Base-by-base conservation (phyloP, 2,797 vertebrate genomes). In the Zenarchopterus dispar region DNA sequence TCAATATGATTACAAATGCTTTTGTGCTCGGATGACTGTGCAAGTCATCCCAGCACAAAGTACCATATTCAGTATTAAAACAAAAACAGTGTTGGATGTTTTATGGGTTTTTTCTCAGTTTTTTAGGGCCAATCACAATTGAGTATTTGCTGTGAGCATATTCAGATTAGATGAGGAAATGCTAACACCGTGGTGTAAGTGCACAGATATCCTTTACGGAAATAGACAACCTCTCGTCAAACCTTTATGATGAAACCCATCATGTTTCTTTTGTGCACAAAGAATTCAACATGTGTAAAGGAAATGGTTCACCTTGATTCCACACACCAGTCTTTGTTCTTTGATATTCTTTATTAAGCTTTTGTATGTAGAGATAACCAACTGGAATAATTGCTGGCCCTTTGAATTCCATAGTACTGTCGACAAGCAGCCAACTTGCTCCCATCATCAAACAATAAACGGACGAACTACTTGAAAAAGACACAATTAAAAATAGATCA, bases 401-500 rank as follows among this genome's bases (percentile, higher is more conserved):
- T 90, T 91, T 91, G 78, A 91, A 88, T 78, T 59, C 70, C 55
- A 58, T 88, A 84, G 87, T 71, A 55, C 69, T 79, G 74, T 48
- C 79, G 83, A 70, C 48, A 41, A 89, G 77, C 81, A 88, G 85
- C 74, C 71, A 84, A 76, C 62, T 78, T 77, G 70, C 71, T 84
- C 53, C 52, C 63, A 84, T 80, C 73, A 65, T 91, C 78, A 87
- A 85, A 84, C 88, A 68, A 90, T 89, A 85, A 91, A 84, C 75
- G 62, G 77, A 82, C 77, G 84, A 84, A 78, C 61, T 65, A 76
- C 60, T 60, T 45, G 65, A 83, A 83, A 90, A 77, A 84, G 78
- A 71, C 66, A 68, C 75, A 88, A 86, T 92, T 90, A 88, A 91
- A 91, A 92, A 92, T 89, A 89, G 85, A 88, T 77, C 74, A 57